A percentile compares a stretch with the other conserved stretches of the same genome.
Evolutionary conservation across 37 sponge, comb jelly and placozoan species (phyloP).

Genomic region (Beroe forskalii): DNA sequence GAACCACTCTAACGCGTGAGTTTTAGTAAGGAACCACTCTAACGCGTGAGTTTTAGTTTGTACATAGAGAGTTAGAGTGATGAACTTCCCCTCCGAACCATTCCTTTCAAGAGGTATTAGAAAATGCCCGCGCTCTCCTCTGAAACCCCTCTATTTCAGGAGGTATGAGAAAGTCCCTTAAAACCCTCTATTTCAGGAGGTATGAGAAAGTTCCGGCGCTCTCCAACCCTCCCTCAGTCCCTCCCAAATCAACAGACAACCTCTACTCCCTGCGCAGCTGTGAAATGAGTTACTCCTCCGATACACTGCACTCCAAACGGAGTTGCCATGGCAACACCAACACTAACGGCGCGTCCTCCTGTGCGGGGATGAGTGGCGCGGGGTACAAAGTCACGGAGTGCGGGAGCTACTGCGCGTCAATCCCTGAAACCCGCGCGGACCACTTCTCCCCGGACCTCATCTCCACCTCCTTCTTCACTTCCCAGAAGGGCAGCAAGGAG

Average conservation of each 20-base stretch:
- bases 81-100: no score
- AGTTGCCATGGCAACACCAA: neutral
- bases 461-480: neutral
- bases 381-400: slow-evolving; percentile 32
- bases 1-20: no score
- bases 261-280: neutral
- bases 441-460: neutral
- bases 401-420: slow-evolving; percentile 60
- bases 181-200: no score
- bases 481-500: neutral
- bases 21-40: no score
- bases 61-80: no score
- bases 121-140: no score
- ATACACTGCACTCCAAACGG: slow-evolving; percentile 20
- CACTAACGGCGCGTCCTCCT: neutral
- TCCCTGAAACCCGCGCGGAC: neutral
- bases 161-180: no score
- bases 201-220: slow-evolving; percentile 4
- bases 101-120: no score
- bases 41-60: no score
- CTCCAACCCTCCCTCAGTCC: neutral
- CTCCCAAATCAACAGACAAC: neutral
- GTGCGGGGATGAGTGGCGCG: neutral
- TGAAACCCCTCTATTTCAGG: no score
- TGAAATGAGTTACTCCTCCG: slow-evolving; percentile 53